These are phyloP conservation scores for Hyles euphorbiae DNA, from an alignment of 1,140 invertebrate species.

Conservation along the genomic window DNA sequence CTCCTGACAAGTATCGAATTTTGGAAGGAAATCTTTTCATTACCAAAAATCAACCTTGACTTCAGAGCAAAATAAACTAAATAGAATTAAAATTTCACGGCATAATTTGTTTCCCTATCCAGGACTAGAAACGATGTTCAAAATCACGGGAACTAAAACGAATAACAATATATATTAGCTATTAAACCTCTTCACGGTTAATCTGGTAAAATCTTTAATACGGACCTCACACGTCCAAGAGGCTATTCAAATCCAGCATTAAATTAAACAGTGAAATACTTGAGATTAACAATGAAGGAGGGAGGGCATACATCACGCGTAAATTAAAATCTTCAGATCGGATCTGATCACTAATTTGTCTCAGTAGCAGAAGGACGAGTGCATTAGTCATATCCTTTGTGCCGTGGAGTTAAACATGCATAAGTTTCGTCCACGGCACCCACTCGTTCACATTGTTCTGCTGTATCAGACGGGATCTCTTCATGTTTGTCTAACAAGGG, in stretches of 20 bases:
- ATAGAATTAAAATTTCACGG: no score
- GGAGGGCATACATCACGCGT: constrained; percentile 6
- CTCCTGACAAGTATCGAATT: no score
- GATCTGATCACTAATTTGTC: constrained; percentile 56
- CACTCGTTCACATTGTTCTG: constrained; percentile 50
- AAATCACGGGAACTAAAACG: no score
- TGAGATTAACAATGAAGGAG: constrained; percentile 2
- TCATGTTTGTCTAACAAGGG: constrained; percentile 72
- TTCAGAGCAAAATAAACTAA: no score
- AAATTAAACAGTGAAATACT: constrained; percentile 2
- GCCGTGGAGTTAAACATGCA: constrained; percentile 15
- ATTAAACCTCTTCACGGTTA: no score
- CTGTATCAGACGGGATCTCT: constrained; percentile 57
- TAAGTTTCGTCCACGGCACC: constrained; percentile 32
- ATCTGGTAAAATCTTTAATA: no score
- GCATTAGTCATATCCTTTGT: constrained; percentile 49
- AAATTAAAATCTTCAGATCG: constrained; percentile 33
- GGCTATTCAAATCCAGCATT: constrained; percentile 1
- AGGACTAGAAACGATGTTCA: no score
- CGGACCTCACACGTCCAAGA: constrained; percentile 6
- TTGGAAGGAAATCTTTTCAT: no score
- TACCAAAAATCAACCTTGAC: no score
- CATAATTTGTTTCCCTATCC: no score
- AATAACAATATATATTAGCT: no score
- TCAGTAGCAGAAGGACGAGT: constrained; percentile 17